Base-by-base conservation (phyloP, 2,797 vertebrate species). In the Cynopterus sphinx region DNA sequence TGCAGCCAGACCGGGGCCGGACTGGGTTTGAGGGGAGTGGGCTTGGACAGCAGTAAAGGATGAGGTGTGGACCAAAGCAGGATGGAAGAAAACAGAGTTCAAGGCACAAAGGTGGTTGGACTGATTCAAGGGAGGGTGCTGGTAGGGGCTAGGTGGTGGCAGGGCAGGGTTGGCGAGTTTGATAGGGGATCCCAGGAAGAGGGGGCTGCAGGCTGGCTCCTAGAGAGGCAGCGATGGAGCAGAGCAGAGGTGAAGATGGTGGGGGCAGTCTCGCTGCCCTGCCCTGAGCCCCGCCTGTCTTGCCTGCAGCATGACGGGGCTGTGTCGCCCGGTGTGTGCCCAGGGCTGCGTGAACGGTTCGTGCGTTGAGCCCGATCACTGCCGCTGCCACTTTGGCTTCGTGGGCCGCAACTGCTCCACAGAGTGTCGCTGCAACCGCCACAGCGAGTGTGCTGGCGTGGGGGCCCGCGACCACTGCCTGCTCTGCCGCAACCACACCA, bases 321-420 rank as follows among this genome's bases (percentile, higher is more conserved):
- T 99, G 71, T 99, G 99, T 98, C 99, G 99, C 97, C 99, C 99
- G 0, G 99, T 99, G 91, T 99, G 99, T 9, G 98, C 98, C 78
- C 99, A 99, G 94, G 99, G 99, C 95, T 99, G 99, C 22, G 99
- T 99, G 87, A 99, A 99, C 0, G 99, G 99, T 75, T 99, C 99
- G 0, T 99, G 99, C 0, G 98, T 99, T 87, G 99, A 99, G 9
- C 99, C 99, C 0, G 99, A 99, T 87, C 98, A 99, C 53, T 99
- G 99, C 96, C 99, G 98, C 90, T 99, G 99, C 97, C 99, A 99
- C 97, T 99, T 99, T 39, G 99, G 99, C 83, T 99, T 99, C 24
- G 99, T 99, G 0, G 99, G 99, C 10, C 99, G 98, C 67, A 99
- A 99, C 98, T 99, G 99, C 97, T 99, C 99, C 3, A 99, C 99